Percentiles rank a stretch among this genome's conserved stretches.
Conservation (phyloP, 2,113 vertebrate genomes). For the Oreotragus oreotragus region DNA sequence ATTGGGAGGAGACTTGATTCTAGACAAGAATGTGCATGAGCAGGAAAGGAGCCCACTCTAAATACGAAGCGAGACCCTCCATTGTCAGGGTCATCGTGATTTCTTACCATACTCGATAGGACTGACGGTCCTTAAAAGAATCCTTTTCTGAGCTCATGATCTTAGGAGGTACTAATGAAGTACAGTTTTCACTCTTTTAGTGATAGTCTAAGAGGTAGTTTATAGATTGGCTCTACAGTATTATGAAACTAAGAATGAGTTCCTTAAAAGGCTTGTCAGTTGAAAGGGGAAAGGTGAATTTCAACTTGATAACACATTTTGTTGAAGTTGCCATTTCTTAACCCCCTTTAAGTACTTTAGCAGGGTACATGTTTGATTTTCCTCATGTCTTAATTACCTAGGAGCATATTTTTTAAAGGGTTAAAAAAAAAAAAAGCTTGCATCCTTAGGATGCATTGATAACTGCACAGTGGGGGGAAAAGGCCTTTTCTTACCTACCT, state of each 20-base stretch:
- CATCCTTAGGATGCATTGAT: not conserved
- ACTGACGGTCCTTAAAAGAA: not conserved
- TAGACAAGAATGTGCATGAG: too few species aligned
- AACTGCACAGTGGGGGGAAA: conserved; percentile 41
- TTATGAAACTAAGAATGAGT: conserved; percentile 32
- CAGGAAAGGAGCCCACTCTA: not conserved
- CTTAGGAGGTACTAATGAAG: not conserved
- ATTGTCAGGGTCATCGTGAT: conserved; percentile 8
- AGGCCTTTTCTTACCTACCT: conserved; percentile 79
- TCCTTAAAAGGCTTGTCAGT: conserved; percentile 27
- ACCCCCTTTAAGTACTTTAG: not conserved
- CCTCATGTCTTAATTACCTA: not conserved
- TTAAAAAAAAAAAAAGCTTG: not conserved
- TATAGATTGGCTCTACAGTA: not conserved
- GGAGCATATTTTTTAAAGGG: not conserved
- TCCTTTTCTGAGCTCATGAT: not conserved
- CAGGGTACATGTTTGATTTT: not conserved
- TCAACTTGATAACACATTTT: not conserved
- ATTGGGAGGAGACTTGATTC: not conserved
- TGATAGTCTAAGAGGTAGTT: not conserved
- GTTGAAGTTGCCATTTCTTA: not conserved
- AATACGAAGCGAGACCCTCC: not conserved
- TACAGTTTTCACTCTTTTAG: not conserved
- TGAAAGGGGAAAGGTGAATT: conserved; percentile 39
- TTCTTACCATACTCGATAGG: not conserved